phyloP scores from a whole-genome alignment of 2,888 invertebrate species.

The Erebia aethiops region DNA sequence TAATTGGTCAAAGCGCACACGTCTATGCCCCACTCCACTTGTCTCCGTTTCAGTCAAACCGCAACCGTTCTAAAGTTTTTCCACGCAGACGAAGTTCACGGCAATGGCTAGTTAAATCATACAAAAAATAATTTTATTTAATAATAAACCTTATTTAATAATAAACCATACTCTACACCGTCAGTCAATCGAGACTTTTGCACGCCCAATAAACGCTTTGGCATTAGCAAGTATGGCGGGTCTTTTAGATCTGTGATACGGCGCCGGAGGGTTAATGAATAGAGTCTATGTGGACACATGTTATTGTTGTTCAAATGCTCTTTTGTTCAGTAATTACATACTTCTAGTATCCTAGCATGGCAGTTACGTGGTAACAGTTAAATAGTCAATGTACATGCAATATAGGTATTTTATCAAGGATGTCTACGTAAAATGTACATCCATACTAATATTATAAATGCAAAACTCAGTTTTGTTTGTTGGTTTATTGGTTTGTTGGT shows the following conservation, averaged over 20 bases:
- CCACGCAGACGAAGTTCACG: too few species aligned
- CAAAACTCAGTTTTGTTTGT: too few species aligned
- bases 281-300: constrained; percentile 74
- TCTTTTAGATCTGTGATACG: constrained; percentile 75
- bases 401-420: constrained; percentile 12
- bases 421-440: neutral
- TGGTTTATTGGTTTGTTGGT: too few species aligned
- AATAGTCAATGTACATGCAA: constrained; percentile 13
- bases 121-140: neutral
- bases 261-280: constrained; percentile 68
- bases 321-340: constrained; percentile 69
- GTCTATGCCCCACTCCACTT: too few species aligned
- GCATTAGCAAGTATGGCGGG: constrained; percentile 6
- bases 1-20: too few species aligned
- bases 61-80: too few species aligned
- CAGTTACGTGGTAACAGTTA: constrained; percentile 14
- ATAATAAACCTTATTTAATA: too few species aligned
- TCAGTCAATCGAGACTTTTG: neutral
- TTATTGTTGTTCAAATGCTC: constrained; percentile 62
- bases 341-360: constrained; percentile 30
- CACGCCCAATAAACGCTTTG: neutral
- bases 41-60: too few species aligned
- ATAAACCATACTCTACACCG: too few species aligned
- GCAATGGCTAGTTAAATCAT: too few species aligned
- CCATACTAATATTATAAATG: too few species aligned